Conservation (phyloP, 2,797 vertebrate genomes). For the Acipenser ruthenus region DNA sequence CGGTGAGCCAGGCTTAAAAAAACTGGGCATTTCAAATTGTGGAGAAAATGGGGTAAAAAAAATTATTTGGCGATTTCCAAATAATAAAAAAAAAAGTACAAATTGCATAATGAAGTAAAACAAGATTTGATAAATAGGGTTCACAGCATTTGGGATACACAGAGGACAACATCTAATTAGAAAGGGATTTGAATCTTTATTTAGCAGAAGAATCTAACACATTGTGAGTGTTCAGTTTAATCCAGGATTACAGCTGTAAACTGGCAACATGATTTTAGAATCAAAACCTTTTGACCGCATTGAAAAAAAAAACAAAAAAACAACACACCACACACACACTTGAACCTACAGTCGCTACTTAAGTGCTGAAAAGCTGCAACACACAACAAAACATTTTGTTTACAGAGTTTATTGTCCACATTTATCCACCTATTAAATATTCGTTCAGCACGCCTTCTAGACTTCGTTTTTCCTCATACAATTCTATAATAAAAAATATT, state of each 20-base stretch:
- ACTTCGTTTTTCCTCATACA: constrained; percentile 12
- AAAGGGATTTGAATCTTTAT: constrained; percentile 69
- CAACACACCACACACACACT: constrained; percentile 15
- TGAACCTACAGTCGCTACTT: background rate
- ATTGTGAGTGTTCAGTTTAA: constrained; percentile 49
- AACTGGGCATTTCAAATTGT: constrained; percentile 4
- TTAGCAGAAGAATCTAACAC: constrained; percentile 47
- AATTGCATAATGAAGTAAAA: constrained; percentile 22
- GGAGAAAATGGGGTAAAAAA: background rate
- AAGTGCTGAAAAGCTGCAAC: background rate
- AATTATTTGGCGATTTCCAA: background rate
- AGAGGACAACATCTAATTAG: constrained; percentile 51
- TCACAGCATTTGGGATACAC: constrained; percentile 31
- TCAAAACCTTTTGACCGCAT: background rate
- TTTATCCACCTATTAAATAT: constrained; percentile 32
- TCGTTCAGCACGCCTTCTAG: background rate
- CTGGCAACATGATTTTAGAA: constrained; percentile 26
- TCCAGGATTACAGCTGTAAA: constrained; percentile 48
- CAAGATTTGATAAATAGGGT: constrained; percentile 35
- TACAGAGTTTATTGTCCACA: constrained; percentile 22
- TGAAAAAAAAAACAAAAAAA: constrained; percentile 15
- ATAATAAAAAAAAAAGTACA: background rate
- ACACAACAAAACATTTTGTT: background rate
- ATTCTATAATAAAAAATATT: constrained; percentile 13
- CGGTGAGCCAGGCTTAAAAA: constrained; percentile 24